Evolutionary conservation across 2,797 vertebrate species (phyloP), one percentile per base, ranked within the genome.

Genomic region (Chromobotia macracanthus): DNA sequence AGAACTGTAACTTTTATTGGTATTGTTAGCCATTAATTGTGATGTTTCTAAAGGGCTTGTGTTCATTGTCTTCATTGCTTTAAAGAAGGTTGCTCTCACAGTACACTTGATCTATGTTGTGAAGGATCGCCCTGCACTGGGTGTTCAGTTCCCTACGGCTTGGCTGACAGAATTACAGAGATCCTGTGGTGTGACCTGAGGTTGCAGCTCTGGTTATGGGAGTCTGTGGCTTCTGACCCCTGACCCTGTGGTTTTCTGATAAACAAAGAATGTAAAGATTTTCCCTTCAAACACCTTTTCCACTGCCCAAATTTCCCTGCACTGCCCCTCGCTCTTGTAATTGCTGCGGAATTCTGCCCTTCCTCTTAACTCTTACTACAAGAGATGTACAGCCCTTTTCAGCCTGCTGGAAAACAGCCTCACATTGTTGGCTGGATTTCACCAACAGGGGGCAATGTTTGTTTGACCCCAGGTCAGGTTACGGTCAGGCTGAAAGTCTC

Each of bases 111-210:
- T 84, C 83, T 50, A 80, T 74, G 83, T 80, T 53, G 74, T 75
- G 71, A 78, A 82, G 79, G 77, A 81, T 81, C 86, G 78, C 38
- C 23, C 75, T 18, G 35, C 53, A 68, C 64, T 75, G 83, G 85
- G 87, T 88, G 88, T 87, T 86, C 72, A 91, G 90, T 90, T 86
- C 86, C 56, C 21, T 48, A n/a, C 21, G 87, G 89, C 91, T 92
- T 88, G 89, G 89, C 89, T 90, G 88, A 86, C 87, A 89, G 89
- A 90, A 89, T 89, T 91, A 87, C 88, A 88, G 88, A 78, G 76
- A 72, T 31, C 50, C 51, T 72, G 68, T 80, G 58, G 60, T 23
- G 35, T 79, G 80, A 82, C 75, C 58, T 68, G 38, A 61, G 66
- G 77, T 76, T 80, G 55, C 65, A 10, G 77, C 73, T 73, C 70